phyloP scores from a whole-genome alignment of 2,797 vertebrate species.

The Thamnophis elegans region DNA sequence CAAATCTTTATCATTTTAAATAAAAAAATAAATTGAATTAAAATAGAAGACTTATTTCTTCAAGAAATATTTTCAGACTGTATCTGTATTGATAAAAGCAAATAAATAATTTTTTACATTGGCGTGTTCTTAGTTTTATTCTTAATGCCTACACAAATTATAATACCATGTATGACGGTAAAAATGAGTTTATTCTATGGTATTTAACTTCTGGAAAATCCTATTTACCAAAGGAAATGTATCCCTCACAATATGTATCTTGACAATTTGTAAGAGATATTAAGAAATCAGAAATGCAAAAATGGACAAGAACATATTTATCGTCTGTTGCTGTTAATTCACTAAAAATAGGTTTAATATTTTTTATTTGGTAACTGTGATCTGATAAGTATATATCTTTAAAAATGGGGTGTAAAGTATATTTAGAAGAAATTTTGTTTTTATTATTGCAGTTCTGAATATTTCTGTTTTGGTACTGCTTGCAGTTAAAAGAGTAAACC shows the following conservation, averaged over 20 bases:
- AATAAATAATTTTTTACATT: not conserved
- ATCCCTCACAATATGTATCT: not conserved
- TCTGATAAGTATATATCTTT: not conserved
- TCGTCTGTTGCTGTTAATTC: not conserved
- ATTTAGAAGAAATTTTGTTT: slow-evolving; percentile 2
- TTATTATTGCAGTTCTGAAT: slow-evolving; percentile 32
- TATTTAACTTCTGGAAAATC: not conserved
- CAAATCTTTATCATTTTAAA: not conserved
- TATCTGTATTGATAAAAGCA: not conserved
- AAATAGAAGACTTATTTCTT: not conserved
- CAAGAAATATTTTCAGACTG: not conserved
- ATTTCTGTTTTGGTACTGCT: slow-evolving; percentile 27
- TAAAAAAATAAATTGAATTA: not conserved
- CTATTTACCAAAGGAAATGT: not conserved
- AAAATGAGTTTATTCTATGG: not conserved
- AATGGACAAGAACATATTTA: not conserved
- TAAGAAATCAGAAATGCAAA: not conserved
- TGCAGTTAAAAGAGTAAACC: slow-evolving; percentile 16
- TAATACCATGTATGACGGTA: not conserved
- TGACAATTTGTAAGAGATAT: not conserved
- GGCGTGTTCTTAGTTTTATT: not conserved
- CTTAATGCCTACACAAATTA: not conserved
- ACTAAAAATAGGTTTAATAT: not conserved
- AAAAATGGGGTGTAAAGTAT: not conserved
- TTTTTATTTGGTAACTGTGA: not conserved